Evolutionary conservation across 2,797 vertebrate species (phyloP).

Genomic region (Malacoraja senta): DNA sequence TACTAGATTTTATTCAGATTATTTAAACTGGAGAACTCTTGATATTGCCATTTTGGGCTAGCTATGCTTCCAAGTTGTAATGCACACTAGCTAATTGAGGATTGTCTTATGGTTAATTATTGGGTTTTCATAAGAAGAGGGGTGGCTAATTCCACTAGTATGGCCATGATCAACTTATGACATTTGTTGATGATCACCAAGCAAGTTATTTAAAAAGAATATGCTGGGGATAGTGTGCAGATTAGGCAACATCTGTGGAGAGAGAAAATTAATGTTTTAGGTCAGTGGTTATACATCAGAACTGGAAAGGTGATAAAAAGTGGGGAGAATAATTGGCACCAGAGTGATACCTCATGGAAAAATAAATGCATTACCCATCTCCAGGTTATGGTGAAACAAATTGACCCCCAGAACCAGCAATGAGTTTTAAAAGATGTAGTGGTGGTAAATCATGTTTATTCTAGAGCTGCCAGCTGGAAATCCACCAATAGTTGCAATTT

Average conservation of each 20-base stretch:
- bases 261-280: too few relatives aligned
- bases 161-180: neutral
- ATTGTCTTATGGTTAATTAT: neutral
- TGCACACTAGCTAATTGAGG: neutral
- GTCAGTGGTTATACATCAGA: too few relatives aligned
- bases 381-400: neutral
- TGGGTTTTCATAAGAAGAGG: neutral
- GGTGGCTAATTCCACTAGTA: neutral
- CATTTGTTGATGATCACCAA: neutral
- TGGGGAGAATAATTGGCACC: neutral
- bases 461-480: neutral
- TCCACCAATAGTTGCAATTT: neutral
- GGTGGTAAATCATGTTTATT: neutral
- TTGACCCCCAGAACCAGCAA: neutral
- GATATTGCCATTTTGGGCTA: too few relatives aligned
- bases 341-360: neutral
- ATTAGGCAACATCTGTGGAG: too few relatives aligned
- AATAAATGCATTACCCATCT: neutral
- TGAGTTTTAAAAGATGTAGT: neutral
- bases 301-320: too few relatives aligned
- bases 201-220: neutral
- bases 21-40: too few relatives aligned
- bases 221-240: too few relatives aligned
- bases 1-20: too few relatives aligned
- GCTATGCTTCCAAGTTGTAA: too few relatives aligned